Percentiles rank a stretch among this genome's conserved stretches.
Conservation (phyloP, 2,888 invertebrate species). For the Lapara coniferarum region DNA sequence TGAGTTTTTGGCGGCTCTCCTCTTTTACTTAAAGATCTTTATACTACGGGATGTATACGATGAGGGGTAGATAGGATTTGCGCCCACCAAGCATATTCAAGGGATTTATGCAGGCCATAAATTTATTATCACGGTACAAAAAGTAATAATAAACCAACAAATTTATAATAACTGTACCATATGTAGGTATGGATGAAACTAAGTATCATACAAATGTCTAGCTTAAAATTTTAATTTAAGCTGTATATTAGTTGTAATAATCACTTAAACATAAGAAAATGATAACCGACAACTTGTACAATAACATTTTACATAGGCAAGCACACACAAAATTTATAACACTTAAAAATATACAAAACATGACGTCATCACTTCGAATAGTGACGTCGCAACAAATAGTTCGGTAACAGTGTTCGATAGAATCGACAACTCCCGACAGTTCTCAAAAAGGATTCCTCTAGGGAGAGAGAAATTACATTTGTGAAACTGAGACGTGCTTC, state of each 20-base stretch:
- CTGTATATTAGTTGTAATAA: no score
- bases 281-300: no score
- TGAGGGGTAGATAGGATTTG: conserved; percentile 32
- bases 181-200: no score
- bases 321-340: no score
- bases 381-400: conserved; percentile 8
- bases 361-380: conserved; percentile 1
- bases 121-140: conserved; percentile 42
- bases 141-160: background rate
- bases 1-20: conserved; percentile 48
- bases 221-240: no score
- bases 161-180: no score
- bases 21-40: conserved; percentile 41
- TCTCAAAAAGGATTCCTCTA: conserved; percentile 71
- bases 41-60: conserved; percentile 30
- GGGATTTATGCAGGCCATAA: conserved; percentile 43
- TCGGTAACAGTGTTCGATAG: conserved; percentile 47
- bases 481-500: conserved; percentile 72
- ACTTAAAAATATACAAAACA: no score
- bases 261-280: no score
- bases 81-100: conserved; percentile 37
- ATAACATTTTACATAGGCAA: no score
- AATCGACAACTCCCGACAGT: conserved; percentile 72
- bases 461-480: conserved; percentile 77
- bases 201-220: no score